These are phyloP conservation scores for Cherax quadricarinatus DNA, from an alignment of 1,140 invertebrate genomes.

Conservation along the genomic window DNA sequence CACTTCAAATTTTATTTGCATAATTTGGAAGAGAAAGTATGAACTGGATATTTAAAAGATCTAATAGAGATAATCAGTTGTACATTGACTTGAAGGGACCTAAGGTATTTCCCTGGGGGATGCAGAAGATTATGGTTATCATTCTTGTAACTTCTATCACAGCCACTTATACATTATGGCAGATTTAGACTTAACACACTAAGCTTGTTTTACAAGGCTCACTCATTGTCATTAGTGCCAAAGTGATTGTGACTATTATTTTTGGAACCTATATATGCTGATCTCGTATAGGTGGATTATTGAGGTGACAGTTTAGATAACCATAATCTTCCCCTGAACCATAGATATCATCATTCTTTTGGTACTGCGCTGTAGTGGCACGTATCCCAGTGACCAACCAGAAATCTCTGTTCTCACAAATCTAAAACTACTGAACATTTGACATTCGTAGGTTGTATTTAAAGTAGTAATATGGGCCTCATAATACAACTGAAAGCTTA, in stretches of 20 bases:
- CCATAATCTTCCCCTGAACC: constrained; percentile 46
- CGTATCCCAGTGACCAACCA: constrained; percentile 42
- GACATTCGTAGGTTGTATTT: not conserved
- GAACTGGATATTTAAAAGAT: not conserved
- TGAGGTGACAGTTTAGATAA: not conserved
- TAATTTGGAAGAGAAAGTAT: not conserved
- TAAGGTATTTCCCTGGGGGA: constrained; percentile 19
- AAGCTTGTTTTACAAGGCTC: not conserved
- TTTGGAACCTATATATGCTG: not conserved
- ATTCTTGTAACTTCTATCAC: not conserved
- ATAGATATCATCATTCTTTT: constrained; percentile 45
- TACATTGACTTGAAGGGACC: constrained; percentile 22
- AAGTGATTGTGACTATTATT: constrained; percentile 17
- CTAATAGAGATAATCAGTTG: not conserved
- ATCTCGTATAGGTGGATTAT: constrained; percentile 15
- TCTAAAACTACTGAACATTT: not conserved
- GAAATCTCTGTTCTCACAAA: not conserved
- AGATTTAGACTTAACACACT: not conserved
- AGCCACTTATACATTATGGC: not conserved
- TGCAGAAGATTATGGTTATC: constrained; percentile 45
- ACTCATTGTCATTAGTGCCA: not conserved
- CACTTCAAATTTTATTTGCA: not conserved
- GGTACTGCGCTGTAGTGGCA: constrained; percentile 41
- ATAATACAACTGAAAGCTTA: not conserved
- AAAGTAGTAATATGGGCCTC: not conserved